Percentiles rank a stretch among this genome's conserved stretches.
These are phyloP conservation scores for Mythimna ferrago DNA, from an alignment of 2,888 invertebrate genomes.

Conservation along the genomic window DNA sequence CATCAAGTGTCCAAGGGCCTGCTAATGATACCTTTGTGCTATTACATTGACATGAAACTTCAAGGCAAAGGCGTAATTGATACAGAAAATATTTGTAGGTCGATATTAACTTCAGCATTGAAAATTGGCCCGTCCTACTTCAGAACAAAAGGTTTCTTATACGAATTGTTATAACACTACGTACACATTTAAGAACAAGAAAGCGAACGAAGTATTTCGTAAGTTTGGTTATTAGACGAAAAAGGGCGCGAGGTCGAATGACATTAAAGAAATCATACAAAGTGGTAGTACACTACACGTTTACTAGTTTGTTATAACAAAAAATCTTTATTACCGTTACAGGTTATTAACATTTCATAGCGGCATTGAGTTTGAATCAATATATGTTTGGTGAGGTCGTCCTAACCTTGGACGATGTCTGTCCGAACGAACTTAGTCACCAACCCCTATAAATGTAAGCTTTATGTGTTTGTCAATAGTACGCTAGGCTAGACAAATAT, in stretches of 20 bases:
- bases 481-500: constrained; percentile 47
- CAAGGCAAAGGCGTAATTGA: constrained; percentile 60
- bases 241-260: constrained; percentile 58
- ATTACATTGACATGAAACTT: constrained; percentile 62
- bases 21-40: constrained; percentile 63
- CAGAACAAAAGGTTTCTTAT: constrained; percentile 60
- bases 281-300: constrained; percentile 11
- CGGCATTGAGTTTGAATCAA: constrained; percentile 54
- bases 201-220: constrained; percentile 40
- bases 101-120: constrained; percentile 63
- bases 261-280: constrained; percentile 34
- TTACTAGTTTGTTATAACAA: constrained; percentile 31
- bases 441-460: constrained; percentile 50
- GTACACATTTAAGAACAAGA: constrained; percentile 46
- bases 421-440: constrained; percentile 43
- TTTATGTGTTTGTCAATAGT: constrained; percentile 62
- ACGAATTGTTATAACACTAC: constrained; percentile 39
- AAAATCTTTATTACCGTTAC: constrained; percentile 46
- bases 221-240: constrained; percentile 40
- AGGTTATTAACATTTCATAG: constrained; percentile 54
- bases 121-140: constrained; percentile 69
- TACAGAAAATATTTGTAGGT: constrained; percentile 65
- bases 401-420: constrained; percentile 55
- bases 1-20: constrained; percentile 44
- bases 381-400: constrained; percentile 59